phyloP scores from a whole-genome alignment of 2,113 vertebrate genomes.

The Corapipo altera region DNA sequence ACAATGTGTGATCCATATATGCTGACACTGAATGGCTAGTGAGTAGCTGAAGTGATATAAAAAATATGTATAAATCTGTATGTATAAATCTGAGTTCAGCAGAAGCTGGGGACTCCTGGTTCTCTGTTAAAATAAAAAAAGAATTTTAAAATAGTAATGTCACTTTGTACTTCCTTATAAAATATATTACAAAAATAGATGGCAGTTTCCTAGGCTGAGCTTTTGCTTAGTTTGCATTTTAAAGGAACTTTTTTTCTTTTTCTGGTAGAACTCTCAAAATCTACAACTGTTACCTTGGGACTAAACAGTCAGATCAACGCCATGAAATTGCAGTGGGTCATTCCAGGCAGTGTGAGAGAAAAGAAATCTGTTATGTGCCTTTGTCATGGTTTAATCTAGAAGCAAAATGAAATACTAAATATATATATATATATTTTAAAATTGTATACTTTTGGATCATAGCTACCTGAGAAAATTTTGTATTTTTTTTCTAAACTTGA shows the following conservation, averaged over 20 bases:
- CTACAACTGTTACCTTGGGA: not conserved
- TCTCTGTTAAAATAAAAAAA: not conserved
- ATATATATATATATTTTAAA: not conserved
- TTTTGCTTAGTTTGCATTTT: not conserved
- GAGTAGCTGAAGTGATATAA: not conserved
- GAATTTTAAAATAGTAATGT: not conserved
- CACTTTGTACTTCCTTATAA: not conserved
- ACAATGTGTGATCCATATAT: not conserved
- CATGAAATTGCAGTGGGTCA: not conserved
- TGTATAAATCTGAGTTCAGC: not conserved
- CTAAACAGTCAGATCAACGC: not conserved
- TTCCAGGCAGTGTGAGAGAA: not conserved
- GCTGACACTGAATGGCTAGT: not conserved
- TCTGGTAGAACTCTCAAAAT: not conserved
- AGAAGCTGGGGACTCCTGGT: not conserved
- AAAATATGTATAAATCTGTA: not conserved
- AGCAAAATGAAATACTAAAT: not conserved
- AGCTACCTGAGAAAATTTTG: not conserved
- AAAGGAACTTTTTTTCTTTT: not conserved
- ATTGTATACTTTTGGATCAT: not conserved
- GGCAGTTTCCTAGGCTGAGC: not conserved
- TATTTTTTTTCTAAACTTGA: not conserved
- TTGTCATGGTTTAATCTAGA: not conserved
- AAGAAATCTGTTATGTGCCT: not conserved
- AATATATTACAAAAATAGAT: not conserved